A percentile compares a stretch with the other conserved stretches of the same genome.
These are phyloP conservation scores for Hymenopus coronatus DNA, from an alignment of 2,888 invertebrate genomes.

Conservation along the genomic window DNA sequence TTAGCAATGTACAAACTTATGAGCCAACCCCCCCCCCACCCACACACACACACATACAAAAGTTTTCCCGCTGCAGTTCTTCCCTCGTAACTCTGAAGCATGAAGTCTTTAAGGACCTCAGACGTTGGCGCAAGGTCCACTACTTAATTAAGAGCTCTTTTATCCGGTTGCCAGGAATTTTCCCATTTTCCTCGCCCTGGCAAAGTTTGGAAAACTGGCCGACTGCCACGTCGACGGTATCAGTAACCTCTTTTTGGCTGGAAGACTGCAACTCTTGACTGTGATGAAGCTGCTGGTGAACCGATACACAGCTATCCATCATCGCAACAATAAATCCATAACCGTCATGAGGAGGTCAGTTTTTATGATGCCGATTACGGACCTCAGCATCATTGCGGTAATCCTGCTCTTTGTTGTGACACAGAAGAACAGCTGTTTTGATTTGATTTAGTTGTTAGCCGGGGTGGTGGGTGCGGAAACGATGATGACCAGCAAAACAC, in stretches of 20 bases:
- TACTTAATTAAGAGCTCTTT: neutral
- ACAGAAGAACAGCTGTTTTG: neutral
- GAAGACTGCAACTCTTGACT: neutral
- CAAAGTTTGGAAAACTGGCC: neutral
- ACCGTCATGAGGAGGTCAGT: neutral
- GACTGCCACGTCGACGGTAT: neutral
- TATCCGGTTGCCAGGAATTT: neutral
- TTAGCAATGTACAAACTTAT: no score
- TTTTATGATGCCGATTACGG: neutral
- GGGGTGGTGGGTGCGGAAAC: neutral
- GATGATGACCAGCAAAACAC: neutral
- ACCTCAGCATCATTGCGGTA: neutral
- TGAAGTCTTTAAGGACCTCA: neutral
- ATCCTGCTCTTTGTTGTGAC: neutral
- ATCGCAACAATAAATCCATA: neutral
- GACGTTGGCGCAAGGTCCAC: neutral
- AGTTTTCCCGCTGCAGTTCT: no score
- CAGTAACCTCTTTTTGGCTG: neutral
- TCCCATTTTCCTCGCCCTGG: neutral
- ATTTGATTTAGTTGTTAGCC: neutral
- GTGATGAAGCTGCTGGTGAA: neutral
- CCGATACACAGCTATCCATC: neutral
- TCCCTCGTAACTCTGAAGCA: neutral
- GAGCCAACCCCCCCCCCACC: no score
- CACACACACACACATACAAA: no score